These are phyloP conservation scores for Glossophaga mutica DNA, from an alignment of 2,797 vertebrate species.

Conservation along the genomic window DNA sequence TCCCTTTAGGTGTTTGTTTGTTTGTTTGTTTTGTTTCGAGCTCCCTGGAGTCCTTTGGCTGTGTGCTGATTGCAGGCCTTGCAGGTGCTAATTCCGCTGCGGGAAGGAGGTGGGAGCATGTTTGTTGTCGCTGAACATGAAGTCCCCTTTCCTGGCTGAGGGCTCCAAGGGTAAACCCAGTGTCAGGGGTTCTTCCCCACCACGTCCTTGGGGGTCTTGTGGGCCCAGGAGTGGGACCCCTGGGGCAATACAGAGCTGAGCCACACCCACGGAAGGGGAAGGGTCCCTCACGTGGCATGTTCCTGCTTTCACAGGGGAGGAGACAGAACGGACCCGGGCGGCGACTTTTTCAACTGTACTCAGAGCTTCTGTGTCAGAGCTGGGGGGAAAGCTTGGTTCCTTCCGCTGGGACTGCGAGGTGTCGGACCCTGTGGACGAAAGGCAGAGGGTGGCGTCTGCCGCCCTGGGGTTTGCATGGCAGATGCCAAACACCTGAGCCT, in stretches of 20 bases:
- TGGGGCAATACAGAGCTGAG: neutral
- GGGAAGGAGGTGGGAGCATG: neutral
- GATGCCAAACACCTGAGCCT: neutral
- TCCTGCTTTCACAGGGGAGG: neutral
- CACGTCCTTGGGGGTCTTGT: neutral
- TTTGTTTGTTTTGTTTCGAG: neutral
- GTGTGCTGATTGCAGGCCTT: neutral
- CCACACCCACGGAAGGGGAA: neutral
- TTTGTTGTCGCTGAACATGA: neutral
- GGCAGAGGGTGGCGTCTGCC: neutral
- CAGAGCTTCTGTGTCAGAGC: neutral
- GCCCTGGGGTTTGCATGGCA: neutral
- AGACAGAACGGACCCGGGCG: neutral
- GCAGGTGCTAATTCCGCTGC: neutral
- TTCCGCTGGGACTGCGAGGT: neutral
- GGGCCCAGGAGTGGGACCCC: neutral
- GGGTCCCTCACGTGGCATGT: neutral
- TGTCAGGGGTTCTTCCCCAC: neutral
- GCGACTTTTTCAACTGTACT: neutral
- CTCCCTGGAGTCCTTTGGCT: neutral
- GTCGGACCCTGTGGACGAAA: neutral
- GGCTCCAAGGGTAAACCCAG: neutral
- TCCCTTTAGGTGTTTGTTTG: neutral
- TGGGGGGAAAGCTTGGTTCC: neutral
- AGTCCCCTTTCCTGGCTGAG: neutral